Evolutionary conservation across 2,888 invertebrate genomes (phyloP).

Genomic region (Epistrophe grossulariae): DNA sequence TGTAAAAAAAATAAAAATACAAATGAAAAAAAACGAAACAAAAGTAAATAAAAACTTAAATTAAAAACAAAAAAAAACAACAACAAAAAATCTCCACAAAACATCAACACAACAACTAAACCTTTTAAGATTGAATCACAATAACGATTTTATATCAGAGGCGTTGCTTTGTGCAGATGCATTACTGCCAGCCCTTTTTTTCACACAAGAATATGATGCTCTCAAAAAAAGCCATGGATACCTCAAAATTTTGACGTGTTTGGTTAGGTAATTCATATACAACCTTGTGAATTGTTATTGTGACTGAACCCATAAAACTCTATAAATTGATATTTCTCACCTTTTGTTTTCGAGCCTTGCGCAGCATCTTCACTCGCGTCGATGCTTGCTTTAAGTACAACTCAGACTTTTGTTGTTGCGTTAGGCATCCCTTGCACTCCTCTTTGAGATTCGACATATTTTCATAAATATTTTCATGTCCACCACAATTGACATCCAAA

Average conservation of each 20-base stretch:
- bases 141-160: conserved; percentile 69
- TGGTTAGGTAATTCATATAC: not conserved
- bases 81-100: conserved; percentile 63
- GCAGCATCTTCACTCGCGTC: conserved; percentile 82
- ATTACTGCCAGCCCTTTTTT: not conserved
- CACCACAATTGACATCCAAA: conserved; percentile 48
- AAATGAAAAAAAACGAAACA: conserved; percentile 60
- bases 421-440: conserved; percentile 68
- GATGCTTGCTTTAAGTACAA: conserved; percentile 83
- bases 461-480: conserved; percentile 82
- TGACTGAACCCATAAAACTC: not conserved
- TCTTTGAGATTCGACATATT: conserved; percentile 82
- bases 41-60: conserved; percentile 60
- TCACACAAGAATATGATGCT: not conserved
- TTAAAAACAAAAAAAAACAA: conserved; percentile 38
- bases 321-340: conserved; percentile 77
- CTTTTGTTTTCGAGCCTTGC: conserved; percentile 84
- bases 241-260: too few relatives aligned
- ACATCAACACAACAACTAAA: conserved; percentile 36
- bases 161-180: conserved; percentile 57
- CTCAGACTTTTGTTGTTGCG: conserved; percentile 69
- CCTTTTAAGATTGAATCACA: conserved; percentile 30
- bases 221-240: not conserved
- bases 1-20: conserved; percentile 65
- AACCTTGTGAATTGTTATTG: conserved; percentile 23